phyloP scores from a whole-genome alignment of 1,140 invertebrate genomes.

The Stegodyphus mimosarum region DNA sequence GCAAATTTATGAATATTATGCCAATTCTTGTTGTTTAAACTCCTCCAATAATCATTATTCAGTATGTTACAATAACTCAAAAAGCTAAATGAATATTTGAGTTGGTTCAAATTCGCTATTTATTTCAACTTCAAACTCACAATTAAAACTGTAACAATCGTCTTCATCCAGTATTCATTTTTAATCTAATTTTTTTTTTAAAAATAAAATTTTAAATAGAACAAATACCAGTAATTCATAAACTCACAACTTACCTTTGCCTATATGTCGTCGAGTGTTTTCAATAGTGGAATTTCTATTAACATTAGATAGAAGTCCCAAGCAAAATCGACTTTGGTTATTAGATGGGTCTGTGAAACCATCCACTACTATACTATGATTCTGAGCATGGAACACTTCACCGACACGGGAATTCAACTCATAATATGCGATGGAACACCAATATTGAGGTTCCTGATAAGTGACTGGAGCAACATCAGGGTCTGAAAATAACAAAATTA shows the following conservation, averaged over 20 bases:
- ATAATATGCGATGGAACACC: constrained; percentile 75
- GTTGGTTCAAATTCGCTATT: no score
- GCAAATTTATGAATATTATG: no score
- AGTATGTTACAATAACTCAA: no score
- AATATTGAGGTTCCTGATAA: constrained; percentile 72
- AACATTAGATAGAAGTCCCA: constrained; percentile 74
- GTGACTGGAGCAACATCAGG: constrained; percentile 68
- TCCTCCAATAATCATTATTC: no score
- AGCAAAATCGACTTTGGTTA: constrained; percentile 72
- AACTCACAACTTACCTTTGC: constrained; percentile 69
- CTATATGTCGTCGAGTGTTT: constrained; percentile 74
- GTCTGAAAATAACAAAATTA: constrained; percentile 24
- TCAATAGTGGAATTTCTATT: constrained; percentile 75
- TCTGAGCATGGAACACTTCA: constrained; percentile 71
- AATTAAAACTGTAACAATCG: no score
- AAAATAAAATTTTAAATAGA: no score
- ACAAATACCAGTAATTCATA: neutral
- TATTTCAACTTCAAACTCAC: no score
- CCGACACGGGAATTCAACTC: constrained; percentile 74
- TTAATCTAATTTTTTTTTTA: no score
- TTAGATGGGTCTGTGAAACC: constrained; percentile 71
- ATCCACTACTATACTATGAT: constrained; percentile 69
- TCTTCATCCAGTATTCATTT: no score
- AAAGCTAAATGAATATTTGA: no score
- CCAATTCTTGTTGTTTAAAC: no score